Evolutionary conservation across 2,113 vertebrate species (phyloP), one percentile per base, ranked within the genome.

Genomic region (Alouatta palliata): DNA sequence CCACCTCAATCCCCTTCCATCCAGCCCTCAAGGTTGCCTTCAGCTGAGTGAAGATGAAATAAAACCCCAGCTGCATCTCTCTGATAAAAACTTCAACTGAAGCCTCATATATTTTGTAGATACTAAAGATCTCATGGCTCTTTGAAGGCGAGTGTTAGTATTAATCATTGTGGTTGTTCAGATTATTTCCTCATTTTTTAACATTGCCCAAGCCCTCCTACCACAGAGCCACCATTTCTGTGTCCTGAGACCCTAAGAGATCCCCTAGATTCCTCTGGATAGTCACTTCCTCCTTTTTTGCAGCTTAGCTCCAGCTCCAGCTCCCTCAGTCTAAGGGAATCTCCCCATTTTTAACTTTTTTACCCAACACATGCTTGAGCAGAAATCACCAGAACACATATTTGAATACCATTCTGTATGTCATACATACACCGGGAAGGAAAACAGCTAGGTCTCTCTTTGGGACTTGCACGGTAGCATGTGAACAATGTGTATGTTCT

Each of bases 21-120:
- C 90, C 49, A 81, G 81, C 4, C 83, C 96, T 96, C 93, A 96
- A 97, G 97, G 94, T 85, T 96, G 92, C 94, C 86, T 61, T 97
- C 91, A 45, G 87, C 95, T 47, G 49, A 73, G 96, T 45, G 95
- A 91, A 91, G 32, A 91, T 97, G 97, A 98, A 98, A 97, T 75
- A 96, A 89, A 56, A 40, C 58, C 91, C 64, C 77, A 91, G 45
- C 95, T 75, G 86, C 82, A 96, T 87, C 90, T 96, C 96, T 92
- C 92, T 64, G 70, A 97, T 95, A 97, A 98, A 95, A 96, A 89
- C 92, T 97, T 98, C 97, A 97, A 45, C 73, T 0, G 88, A 95
- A 68, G 75, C 94, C 94, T 96, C 93, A 86, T 97, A 86, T 94
- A 94, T 88, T 97, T 93, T 85, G 92, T 73, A 96, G 94, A 77